Evolutionary conservation across 1,140 invertebrate genomes (phyloP), one percentile per base, ranked within the genome.

Genomic region (Calliphora vicina): DNA sequence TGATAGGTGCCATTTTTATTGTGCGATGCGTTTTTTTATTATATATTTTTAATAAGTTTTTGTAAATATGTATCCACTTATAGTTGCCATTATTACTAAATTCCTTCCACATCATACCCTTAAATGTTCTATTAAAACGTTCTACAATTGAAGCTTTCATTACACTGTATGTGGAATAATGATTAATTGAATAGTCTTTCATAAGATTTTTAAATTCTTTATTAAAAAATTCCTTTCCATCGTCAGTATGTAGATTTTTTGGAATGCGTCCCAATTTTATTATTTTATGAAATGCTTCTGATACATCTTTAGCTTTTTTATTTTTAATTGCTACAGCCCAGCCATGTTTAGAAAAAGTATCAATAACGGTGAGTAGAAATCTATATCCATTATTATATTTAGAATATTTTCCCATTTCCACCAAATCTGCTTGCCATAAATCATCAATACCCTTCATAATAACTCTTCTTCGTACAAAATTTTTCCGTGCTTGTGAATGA

Each of bases 281-380:
- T 80, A 82, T 83, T 45, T 13, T 81, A 25, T 72, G 35, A 89
- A 71, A 85, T 76, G 9, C 29, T 27, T 45, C 27, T 26, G 83
- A 83, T 6, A 90, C 85, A 50, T 88, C 84, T 84, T 83, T 82
- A 57, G 84, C n/a, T n/a, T n/a, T n/a, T n/a, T n/a, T n/a, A n/a
- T n/a, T n/a, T n/a, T n/a, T n/a, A n/a, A n/a, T n/a, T n/a, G n/a
- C 89, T 27, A 88, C 61, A n/a, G 88, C 5, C 89, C 88, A 92
- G 25, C 90, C 89, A 86, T 86, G 91, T 87, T 92, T 93, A 73
- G 87, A 89, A 85, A 92, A 92, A 20, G 85, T 84, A 86, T 92
- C 91, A 82, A 93, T 92, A 6, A 91, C 87, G 26, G 87, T 90
- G 80, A 93, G 84, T 35, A 93, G 85, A 84, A 91, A 92, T 82